Base-by-base conservation (phyloP, 2,888 invertebrate genomes). In the Brachypalpus laphriformis region DNA sequence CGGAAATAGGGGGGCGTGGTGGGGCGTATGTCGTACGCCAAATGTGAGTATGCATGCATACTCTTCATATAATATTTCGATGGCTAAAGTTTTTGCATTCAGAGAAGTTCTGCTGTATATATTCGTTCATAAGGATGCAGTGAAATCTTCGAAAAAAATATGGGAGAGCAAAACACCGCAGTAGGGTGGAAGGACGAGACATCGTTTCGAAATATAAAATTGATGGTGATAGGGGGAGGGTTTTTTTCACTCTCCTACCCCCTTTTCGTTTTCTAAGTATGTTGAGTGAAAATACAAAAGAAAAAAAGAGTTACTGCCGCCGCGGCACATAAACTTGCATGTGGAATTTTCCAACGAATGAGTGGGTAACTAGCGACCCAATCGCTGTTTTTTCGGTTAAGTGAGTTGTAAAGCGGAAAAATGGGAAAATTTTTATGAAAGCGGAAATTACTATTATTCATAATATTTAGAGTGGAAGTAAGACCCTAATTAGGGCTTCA, bases 351-450 rank as follows among this genome's bases (percentile, higher is more conserved):
- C n/a, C 9, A 42, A 71, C 57, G 82, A 40, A 51, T 82, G 70
- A 82, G 70, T 76, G 47, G 82, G 65, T 70, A 76, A 57, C 70
- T 82, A 71, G 63, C 70, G 70, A 82, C 76, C 57, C 76, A 76
- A 76, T 70, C 70, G 63, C 49, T 34, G n/a, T 56, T 40, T 54
- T 65, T 66, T 18, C 11, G 28, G 56, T 74, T 68, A 56, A 82
- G 57, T 75, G 75, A 65, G 65, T 63, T 82, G 57, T 76, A 63
- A 49, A 71, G 63, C 63, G 51, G 22, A 57, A 76, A 71, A 70
- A 14, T 57, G 34, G 20, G 14, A 16, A 22, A 47, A 54, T 25
- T 2, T 37, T 49, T 18, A 9, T 8, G 28, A 14, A 4, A n/a
- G 18, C 9, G 14, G 37, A 20, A 51, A 9, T 37, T 37, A 37